Base-by-base conservation (phyloP, 1,140 invertebrate genomes). In the Wasmannia auropunctata region DNA sequence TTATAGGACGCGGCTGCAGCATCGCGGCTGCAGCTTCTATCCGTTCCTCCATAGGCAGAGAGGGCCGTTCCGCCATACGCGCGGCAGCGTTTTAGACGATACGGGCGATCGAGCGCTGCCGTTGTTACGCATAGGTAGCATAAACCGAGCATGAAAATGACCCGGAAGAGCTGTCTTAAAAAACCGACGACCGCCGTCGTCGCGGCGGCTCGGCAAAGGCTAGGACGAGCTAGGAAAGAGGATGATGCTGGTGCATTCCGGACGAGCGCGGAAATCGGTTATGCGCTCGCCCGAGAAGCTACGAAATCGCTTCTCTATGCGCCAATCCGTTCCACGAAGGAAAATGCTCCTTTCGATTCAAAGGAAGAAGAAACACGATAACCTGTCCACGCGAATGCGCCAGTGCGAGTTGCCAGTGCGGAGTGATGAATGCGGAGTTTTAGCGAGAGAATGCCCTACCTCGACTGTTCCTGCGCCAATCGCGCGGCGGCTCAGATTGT, bases 121-220 rank as follows among this genome's bases (percentile, higher is more conserved):
- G 60, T 65, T 46, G 79, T 58, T 63, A 54, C 70, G 80, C 49
- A 46, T 43, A 81, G 77, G 46, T 58, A 40, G 72, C 56, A 54
- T 65, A 75, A 90, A 86, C 70, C 85, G 85, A 81, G 88, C 91
- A 86, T 86, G 88, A 91, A 91, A 91, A 90, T 87, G 79, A 77
- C 83, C 37, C 67, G 67, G 54, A 28, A 40, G 16, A 37, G 40
- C 34, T 25, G n/a, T 1, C 56, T 75, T 87, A 28, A 58, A 58
- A 58, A 56, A 74, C 1, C n/a, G 31, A n/a, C 31, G 25, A 25
- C 34, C 43, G n/a, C 1, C 76, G 16, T 6, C 77, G 62, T 25
- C 77, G 49, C 25, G 37, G 65, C 34, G 6, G 22, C 22, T 56
- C 14, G 19, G 22, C 34, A n/a, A 60, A 60, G 31, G 1, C 28